phyloP scores from a whole-genome alignment of 1,140 invertebrate species.

The Brachionus angularis region DNA sequence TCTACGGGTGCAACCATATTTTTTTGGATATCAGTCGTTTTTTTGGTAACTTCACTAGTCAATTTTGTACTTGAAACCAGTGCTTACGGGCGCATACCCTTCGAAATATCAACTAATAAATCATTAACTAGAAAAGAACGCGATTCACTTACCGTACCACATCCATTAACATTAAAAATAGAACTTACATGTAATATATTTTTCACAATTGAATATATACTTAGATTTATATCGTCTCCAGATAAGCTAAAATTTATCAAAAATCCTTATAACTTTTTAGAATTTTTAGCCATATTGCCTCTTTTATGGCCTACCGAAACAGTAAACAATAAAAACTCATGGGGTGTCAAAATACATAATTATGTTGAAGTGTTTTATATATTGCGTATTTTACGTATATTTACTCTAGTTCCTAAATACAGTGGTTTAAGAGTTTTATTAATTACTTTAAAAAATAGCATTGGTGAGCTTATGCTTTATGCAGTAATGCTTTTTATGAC shows the following conservation, averaged over 20 bases:
- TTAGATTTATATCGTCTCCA: slow-evolving; percentile 57
- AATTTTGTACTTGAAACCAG: slow-evolving; percentile 31
- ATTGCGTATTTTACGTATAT: slow-evolving; percentile 53
- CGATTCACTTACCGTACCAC: slow-evolving; percentile 17
- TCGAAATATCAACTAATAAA: slow-evolving; percentile 28
- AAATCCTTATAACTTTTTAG: slow-evolving; percentile 60
- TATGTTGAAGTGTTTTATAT: slow-evolving; percentile 50
- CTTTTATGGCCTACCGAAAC: slow-evolving; percentile 4
- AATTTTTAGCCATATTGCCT: slow-evolving; percentile 50
- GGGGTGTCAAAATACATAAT: slow-evolving; percentile 45
- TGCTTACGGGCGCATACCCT: slow-evolving; percentile 5
- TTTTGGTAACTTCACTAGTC: slow-evolving; percentile 16
- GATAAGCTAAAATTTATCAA: slow-evolving; percentile 57
- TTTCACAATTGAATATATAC: slow-evolving; percentile 15
- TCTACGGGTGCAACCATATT: slow-evolving; percentile 9
- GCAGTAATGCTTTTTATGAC: slow-evolving; percentile 92
- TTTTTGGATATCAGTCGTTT: slow-evolving; percentile 24
- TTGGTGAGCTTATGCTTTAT: slow-evolving; percentile 63
- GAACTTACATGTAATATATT: slow-evolving; percentile 33
- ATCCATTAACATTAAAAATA: slow-evolving; percentile 8
- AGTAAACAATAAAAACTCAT: not conserved
- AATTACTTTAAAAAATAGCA: slow-evolving; percentile 54
- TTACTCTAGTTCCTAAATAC: slow-evolving; percentile 52
- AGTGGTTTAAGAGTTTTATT: slow-evolving; percentile 54
- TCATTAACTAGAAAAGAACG: not conserved